Base-by-base conservation (phyloP, 2,113 vertebrate genomes). In the Boulengeromyrus knoepffleri region DNA sequence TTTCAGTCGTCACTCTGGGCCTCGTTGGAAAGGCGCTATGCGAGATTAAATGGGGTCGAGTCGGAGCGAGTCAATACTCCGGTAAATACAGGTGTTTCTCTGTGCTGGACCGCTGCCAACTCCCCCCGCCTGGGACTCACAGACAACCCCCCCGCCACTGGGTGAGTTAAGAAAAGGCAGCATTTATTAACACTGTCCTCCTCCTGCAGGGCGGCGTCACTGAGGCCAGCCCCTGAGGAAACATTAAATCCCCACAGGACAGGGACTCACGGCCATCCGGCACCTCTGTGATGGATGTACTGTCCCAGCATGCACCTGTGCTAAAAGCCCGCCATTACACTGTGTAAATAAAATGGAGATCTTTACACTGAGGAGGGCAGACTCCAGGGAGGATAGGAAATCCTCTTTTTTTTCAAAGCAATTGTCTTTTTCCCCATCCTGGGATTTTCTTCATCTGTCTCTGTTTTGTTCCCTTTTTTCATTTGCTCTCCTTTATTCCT, bases 401-500 rank as follows among this genome's bases (percentile, higher is more conserved):
- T 74, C 27, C 31, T 39, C 70, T 10, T 10, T 58, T 36, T 77
- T 31, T 17, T 5, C 27, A 77, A 77, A 39, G 70, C 31, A 39
- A 77, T 31, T 77, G 70, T 77, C 70, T 77, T 46, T 47, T 85
- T 47, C 24, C 19, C 7, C 45, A 85, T 24, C 10, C 45, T 3
- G 10, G n/a, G 42, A 45, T 21, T 39, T 21, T 83, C 8, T 42
- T 83, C 42, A 24, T 45, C 39, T 21, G 5, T 21, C 77, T 45
- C 17, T 45, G 15, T 45, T 83, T 83, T 45, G 36, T 21, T 83
- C 8, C 5, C 7, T 47, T 85, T 46, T 46, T 85, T 85, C 9
- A 19, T 47, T 47, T n/a, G 21, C 19, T 85, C 45, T 89, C 36
- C 88, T 46, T 90, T 89, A 90, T 88, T 92, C 89, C 90, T 92